Conservation (phyloP, 2,113 vertebrate species). For the Chamaea fasciata region DNA sequence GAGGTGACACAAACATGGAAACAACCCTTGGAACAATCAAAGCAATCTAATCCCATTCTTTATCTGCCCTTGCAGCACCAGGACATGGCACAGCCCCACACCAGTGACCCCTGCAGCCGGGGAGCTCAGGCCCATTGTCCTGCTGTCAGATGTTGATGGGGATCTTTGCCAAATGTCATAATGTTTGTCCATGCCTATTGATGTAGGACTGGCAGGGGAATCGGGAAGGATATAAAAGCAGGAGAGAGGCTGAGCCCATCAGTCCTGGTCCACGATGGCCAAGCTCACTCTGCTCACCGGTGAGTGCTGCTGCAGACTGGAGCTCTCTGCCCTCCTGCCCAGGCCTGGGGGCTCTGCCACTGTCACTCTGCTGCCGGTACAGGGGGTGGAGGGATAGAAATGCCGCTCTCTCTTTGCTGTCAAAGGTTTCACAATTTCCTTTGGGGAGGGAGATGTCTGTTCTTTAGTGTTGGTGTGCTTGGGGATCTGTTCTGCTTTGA, state of each 20-base stretch:
- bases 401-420: not conserved
- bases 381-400: not conserved
- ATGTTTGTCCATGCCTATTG: not conserved
- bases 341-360: not conserved
- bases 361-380: not conserved
- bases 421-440: not conserved
- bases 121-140: not conserved
- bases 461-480: not conserved
- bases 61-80: not conserved
- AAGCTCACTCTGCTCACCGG: not conserved
- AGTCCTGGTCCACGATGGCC: not conserved
- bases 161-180: not conserved
- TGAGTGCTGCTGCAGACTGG: not conserved
- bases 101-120: not conserved
- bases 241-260: not conserved
- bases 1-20: too few species aligned
- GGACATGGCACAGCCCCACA: not conserved
- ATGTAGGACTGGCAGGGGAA: not conserved
- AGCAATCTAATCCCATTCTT: not conserved
- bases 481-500: not conserved
- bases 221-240: not conserved
- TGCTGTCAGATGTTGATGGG: rapidly evolving
- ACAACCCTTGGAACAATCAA: not conserved
- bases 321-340: not conserved
- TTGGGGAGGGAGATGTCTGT: not conserved